A percentile compares a stretch with the other conserved stretches of the same genome.
phyloP scores from a whole-genome alignment of 92 coral and sea anemone species.

The Pocillopora grandis region DNA sequence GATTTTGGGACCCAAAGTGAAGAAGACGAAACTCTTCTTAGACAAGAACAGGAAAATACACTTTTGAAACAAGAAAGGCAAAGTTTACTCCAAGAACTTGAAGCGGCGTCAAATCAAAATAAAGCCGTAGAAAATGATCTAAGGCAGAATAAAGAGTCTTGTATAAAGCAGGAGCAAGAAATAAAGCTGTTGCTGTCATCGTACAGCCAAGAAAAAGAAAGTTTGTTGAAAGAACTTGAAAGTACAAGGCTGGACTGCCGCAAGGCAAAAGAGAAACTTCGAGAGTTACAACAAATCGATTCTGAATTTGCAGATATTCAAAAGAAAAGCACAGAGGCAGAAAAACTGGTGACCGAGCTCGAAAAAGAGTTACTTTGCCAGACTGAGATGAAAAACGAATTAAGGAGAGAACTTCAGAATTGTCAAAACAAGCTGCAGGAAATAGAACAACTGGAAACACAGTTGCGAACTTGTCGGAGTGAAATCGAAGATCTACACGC shows the following conservation, averaged over 20 bases:
- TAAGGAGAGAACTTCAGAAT: slow-evolving; percentile 53
- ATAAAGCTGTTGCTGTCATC: slow-evolving; percentile 57
- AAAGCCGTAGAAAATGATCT: slow-evolving; percentile 54
- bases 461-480: slow-evolving; percentile 46
- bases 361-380: slow-evolving; percentile 80
- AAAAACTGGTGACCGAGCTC: slow-evolving; percentile 73
- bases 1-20: neutral
- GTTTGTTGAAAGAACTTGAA: slow-evolving; percentile 57
- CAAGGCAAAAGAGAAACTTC: slow-evolving; percentile 48
- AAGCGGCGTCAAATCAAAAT: slow-evolving; percentile 44
- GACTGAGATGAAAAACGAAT: slow-evolving; percentile 60
- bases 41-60: slow-evolving; percentile 30
- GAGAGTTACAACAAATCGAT: slow-evolving; percentile 53
- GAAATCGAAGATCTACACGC: slow-evolving; percentile 60
- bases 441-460: slow-evolving; percentile 39
- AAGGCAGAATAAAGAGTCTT: slow-evolving; percentile 43
- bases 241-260: slow-evolving; percentile 40
- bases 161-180: slow-evolving; percentile 60
- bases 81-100: slow-evolving; percentile 58
- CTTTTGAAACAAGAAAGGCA: slow-evolving; percentile 57
- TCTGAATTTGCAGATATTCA: slow-evolving; percentile 54
- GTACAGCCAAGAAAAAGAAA: slow-evolving; percentile 67
- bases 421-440: slow-evolving; percentile 51
- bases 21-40: neutral
- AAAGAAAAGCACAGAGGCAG: slow-evolving; percentile 69